Percentiles rank a stretch among this genome's conserved stretches.
These are phyloP conservation scores for Pollachius pollachius DNA, from an alignment of 2,113 vertebrate species.

Conservation along the genomic window DNA sequence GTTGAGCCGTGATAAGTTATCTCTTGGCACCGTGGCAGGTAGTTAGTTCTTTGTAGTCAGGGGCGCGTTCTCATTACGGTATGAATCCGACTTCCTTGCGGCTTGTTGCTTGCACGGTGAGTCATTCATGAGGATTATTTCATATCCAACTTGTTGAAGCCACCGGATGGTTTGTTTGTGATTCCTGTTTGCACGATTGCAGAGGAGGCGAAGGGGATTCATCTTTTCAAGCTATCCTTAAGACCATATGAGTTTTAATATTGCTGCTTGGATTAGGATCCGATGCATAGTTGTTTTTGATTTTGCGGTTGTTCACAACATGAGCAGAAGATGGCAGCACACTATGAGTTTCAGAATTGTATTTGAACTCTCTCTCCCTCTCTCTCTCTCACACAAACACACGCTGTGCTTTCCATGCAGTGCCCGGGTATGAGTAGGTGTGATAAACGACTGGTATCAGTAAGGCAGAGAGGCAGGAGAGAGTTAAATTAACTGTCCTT, in stretches of 20 bases:
- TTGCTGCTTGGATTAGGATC: too few relatives aligned
- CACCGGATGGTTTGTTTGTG: too few relatives aligned
- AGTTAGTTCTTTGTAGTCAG: slow-evolving; percentile 7
- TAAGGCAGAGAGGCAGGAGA: slow-evolving; percentile 58
- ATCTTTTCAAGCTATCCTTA: too few relatives aligned
- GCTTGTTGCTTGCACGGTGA: slow-evolving; percentile 12
- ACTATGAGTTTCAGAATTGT: slow-evolving; percentile 30
- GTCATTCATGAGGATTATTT: slow-evolving; percentile 12
- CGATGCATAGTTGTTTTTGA: neutral
- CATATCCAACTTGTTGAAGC: too few relatives aligned
- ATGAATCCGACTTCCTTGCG: slow-evolving; percentile 6
- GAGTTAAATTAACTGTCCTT: slow-evolving; percentile 74
- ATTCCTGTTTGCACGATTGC: too few relatives aligned
- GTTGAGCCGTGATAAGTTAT: slow-evolving; percentile 41
- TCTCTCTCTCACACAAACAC: slow-evolving; percentile 1
- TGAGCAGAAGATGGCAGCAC: slow-evolving; percentile 70
- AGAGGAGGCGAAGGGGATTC: too few relatives aligned
- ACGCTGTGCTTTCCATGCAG: slow-evolving; percentile 37
- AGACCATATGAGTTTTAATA: too few relatives aligned
- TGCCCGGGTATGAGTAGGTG: slow-evolving; percentile 52
- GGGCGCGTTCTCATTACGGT: slow-evolving; percentile 20
- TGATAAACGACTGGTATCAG: slow-evolving; percentile 66
- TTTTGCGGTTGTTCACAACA: slow-evolving; percentile 24
- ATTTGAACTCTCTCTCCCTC: slow-evolving; percentile 5
- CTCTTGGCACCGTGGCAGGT: slow-evolving; percentile 12